phyloP scores from a whole-genome alignment of 2,797 vertebrate genomes.

The Melopsittacus undulatus region DNA sequence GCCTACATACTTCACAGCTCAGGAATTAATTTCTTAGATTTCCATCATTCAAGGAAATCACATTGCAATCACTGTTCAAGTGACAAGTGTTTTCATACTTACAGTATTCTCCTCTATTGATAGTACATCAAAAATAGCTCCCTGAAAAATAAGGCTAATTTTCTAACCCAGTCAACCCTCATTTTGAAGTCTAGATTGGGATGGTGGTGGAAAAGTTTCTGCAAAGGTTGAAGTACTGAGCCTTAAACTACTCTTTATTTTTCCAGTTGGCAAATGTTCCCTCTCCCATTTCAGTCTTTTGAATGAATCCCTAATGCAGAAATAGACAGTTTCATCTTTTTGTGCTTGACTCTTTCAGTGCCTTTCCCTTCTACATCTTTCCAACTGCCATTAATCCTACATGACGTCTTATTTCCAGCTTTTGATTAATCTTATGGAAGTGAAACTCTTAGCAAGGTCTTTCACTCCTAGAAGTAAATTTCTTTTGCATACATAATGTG shows the following conservation, averaged over 20 bases:
- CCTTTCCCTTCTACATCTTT: background rate
- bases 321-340: constrained; percentile 31
- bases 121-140: constrained; percentile 23
- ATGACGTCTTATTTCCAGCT: background rate
- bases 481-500: background rate
- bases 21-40: constrained; percentile 37
- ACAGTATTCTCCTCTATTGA: constrained; percentile 36
- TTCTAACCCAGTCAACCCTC: constrained; percentile 42
- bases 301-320: constrained; percentile 28
- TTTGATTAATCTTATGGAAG: background rate
- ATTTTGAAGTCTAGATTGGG: constrained; percentile 51
- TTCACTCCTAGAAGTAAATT: background rate
- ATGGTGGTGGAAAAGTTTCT: constrained; percentile 36
- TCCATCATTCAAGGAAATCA: constrained; percentile 21
- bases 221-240: constrained; percentile 20
- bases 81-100: constrained; percentile 50
- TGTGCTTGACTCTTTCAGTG: constrained; percentile 39
- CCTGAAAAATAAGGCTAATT: constrained; percentile 43
- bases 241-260: constrained; percentile 62
- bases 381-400: background rate
- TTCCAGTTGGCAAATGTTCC: constrained; percentile 30
- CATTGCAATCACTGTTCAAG: constrained; percentile 43
- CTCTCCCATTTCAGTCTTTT: constrained; percentile 45
- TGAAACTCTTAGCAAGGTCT: background rate
- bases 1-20: background rate